Evolutionary conservation across 2,888 invertebrate genomes (phyloP), one percentile per base, ranked within the genome.

Genomic region (Anoplius nigerrimus): DNA sequence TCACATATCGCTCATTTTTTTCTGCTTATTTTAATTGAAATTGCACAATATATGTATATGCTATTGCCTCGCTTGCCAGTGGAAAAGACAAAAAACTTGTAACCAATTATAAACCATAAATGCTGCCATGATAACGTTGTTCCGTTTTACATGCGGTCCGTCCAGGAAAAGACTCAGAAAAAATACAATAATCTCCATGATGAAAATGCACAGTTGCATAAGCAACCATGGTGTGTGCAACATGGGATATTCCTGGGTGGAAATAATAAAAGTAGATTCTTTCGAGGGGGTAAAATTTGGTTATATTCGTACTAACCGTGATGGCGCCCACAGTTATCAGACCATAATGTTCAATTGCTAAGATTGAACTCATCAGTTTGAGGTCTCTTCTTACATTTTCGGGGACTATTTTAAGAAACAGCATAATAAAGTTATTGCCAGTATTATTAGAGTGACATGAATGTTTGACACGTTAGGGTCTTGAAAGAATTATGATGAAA

Each of bases 271-370:
- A 18, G n/a, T 16, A 48, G 48, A n/a, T 18, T 48, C n/a, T 48
- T 48, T 6, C 48, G 43, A 20, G 16, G 13, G 42, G 42, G 8
- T n/a, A n/a, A n/a, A 24, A 56, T 34, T 58, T 8, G n/a, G 5
- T 48, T 48, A 34, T 1, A 34, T 8, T 34, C 6, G 11, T 53
- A 65, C 79, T 74, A 62, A 88, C 88, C 60, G 86, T 87, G 18
- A 88, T 83, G 11, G 86, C 86, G 22, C 88, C 88, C 22, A 89
- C 75, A 80, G 87, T 83, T 55, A 89, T 86, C 42, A 88, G 66
- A 8, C 86, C 85, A 66, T 87, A 88, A 72, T 89, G 89, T 53
- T 89, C 88, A 42, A 88, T 86, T 59, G 86, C 85, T n/a, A 89
- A 80, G 34, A 88, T 86, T 15, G 87, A 87, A 11, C 84, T 87